Percentiles rank a stretch among this genome's conserved stretches.
Evolutionary conservation across 1,140 invertebrate genomes (phyloP).

Genomic region (Adoxophyes honmai): DNA sequence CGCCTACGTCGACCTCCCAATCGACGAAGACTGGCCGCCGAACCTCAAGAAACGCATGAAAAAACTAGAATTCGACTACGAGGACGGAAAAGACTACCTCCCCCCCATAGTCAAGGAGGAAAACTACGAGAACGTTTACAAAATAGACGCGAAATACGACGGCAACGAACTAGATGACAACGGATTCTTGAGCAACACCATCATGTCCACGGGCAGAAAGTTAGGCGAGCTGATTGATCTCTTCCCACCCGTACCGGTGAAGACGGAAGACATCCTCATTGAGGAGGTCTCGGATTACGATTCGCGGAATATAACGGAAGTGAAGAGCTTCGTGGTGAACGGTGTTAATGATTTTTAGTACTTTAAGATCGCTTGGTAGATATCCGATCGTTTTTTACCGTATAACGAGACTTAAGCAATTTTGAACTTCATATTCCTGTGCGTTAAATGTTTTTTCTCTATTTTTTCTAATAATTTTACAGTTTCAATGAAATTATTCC

Average conservation of each 20-base stretch:
- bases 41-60: constrained; percentile 66
- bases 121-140: constrained; percentile 55
- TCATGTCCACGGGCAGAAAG: constrained; percentile 53
- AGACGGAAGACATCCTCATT: constrained; percentile 59
- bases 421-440: not conserved
- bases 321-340: constrained; percentile 64
- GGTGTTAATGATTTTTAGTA: constrained; percentile 46
- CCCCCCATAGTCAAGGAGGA: constrained; percentile 63
- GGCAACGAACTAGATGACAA: constrained; percentile 31
- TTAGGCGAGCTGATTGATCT: constrained; percentile 52
- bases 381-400: not conserved
- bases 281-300: constrained; percentile 62
- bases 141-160: constrained; percentile 36
- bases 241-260: constrained; percentile 55
- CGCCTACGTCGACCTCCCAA: constrained; percentile 69
- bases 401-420: too few relatives aligned
- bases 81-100: constrained; percentile 58
- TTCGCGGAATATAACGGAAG: constrained; percentile 49
- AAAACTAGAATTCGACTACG: constrained; percentile 66
- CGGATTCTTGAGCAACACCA: constrained; percentile 46
- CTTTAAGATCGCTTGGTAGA: too few relatives aligned
- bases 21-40: constrained; percentile 70
- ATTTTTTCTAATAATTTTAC: constrained; percentile 42
- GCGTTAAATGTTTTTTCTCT: constrained; percentile 18
- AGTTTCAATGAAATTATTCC: constrained; percentile 51